Percentiles rank a stretch among this genome's conserved stretches.
Conservation (phyloP, 35 echinoderm and acorn worm species). For the Chiridota heheva region DNA sequence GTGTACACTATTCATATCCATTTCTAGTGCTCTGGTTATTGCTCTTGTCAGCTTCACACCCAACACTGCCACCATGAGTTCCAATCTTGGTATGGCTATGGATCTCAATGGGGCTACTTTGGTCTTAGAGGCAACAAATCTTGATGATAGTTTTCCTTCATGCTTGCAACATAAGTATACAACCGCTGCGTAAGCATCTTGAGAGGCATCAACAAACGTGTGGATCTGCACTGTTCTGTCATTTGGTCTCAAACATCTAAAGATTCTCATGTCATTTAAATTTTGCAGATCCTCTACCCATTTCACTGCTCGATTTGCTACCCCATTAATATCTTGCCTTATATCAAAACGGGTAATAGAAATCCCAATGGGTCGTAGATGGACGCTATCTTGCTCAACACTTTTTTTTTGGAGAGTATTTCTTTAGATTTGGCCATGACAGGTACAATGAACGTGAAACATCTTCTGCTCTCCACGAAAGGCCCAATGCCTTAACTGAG, state of each 20-base stretch:
- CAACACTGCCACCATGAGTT: conserved; percentile 28
- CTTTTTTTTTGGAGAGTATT: background rate
- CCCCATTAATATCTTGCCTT: too few species aligned
- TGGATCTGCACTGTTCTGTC: background rate
- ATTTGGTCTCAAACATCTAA: background rate
- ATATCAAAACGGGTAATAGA: too few species aligned
- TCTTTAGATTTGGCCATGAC: too few species aligned
- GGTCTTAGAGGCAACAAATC: conserved; percentile 10
- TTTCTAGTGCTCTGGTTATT: background rate
- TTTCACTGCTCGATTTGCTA: too few species aligned
- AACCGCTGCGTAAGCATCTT: conserved; percentile 23
- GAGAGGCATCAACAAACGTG: conserved; percentile 39
- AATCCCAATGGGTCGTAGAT: background rate
- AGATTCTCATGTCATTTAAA: background rate
- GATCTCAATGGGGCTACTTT: conserved; percentile 34
- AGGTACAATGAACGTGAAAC: too few species aligned
- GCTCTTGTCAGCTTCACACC: background rate
- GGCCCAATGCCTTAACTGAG: too few species aligned
- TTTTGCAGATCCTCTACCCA: background rate
- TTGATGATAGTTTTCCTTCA: background rate
- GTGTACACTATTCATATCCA: background rate
- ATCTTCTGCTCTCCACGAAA: too few species aligned
- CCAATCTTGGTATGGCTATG: conserved; percentile 22
- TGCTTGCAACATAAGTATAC: conserved; percentile 2
- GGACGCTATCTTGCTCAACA: background rate